A percentile compares a stretch with the other conserved stretches of the same genome.
Conservation (phyloP, 2,797 vertebrate genomes). For the Cheracebus regulus region DNA sequence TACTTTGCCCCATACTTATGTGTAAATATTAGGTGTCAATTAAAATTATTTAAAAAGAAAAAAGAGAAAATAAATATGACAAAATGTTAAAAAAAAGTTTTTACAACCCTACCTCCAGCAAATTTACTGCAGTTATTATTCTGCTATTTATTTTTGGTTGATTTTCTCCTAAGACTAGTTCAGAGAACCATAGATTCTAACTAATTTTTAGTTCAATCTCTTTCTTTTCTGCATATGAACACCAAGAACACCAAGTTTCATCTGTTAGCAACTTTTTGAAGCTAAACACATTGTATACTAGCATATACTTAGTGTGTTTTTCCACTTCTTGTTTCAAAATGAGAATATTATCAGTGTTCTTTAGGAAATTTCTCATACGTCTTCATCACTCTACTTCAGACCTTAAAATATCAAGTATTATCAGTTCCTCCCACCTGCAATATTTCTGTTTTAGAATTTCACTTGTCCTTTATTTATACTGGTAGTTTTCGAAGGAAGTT, state of each 20-base stretch:
- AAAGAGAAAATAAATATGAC: background rate
- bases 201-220: background rate
- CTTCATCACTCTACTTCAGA: background rate
- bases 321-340: background rate
- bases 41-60: background rate
- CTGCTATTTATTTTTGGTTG: background rate
- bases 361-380: background rate
- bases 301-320: background rate
- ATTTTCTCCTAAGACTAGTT: background rate
- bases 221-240: background rate
- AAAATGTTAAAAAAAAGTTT: background rate
- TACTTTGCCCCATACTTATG: background rate
- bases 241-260: background rate
- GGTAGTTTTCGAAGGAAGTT: background rate
- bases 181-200: background rate
- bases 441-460: background rate
- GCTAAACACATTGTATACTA: background rate
- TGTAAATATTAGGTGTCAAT: background rate
- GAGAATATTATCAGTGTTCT: background rate
- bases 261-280: background rate
- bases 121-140: background rate
- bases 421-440: too few relatives aligned
- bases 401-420: background rate
- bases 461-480: background rate
- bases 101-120: background rate